phyloP scores from a whole-genome alignment of 2,888 invertebrate genomes.

The Theretra japonica region DNA sequence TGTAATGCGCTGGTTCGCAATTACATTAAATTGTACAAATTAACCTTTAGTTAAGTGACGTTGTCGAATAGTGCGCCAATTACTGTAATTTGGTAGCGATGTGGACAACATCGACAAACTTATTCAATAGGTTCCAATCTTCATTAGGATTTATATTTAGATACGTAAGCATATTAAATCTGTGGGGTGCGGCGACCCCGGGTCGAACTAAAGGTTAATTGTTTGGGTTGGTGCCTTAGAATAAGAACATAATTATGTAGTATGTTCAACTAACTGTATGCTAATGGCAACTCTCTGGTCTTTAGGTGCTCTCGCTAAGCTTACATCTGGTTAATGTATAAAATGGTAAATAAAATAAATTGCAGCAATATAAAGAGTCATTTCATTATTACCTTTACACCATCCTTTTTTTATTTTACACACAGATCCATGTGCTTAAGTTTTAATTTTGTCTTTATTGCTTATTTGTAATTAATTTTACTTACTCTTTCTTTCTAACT shows the following conservation, averaged over 20 bases:
- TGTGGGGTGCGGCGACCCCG: neutral
- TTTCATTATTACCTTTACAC: conserved; percentile 44
- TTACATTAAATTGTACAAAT: neutral
- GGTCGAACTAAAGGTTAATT: conserved; percentile 18
- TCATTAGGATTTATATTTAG: neutral
- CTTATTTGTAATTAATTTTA: neutral
- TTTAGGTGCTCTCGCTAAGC: neutral
- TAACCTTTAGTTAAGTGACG: conserved; percentile 5
- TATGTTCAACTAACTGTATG: too few species aligned
- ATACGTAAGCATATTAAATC: neutral
- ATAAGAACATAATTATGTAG: too few species aligned
- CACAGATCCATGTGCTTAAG: conserved; percentile 57
- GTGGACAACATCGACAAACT: neutral
- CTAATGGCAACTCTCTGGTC: neutral
- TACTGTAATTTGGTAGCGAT: neutral
- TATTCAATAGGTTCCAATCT: neutral
- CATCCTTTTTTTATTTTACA: conserved; percentile 42
- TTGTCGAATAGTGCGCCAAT: neutral
- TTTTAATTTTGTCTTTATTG: conserved; percentile 30
- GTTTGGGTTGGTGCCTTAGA: conserved; percentile 9
- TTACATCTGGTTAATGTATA: neutral
- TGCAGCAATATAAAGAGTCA: conserved; percentile 42
- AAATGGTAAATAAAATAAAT: conserved; percentile 11
- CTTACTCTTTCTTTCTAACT: neutral
- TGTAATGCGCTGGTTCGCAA: conserved; percentile 10